These are phyloP conservation scores for Athalia circularis DNA, from an alignment of 2,888 invertebrate species.

Conservation along the genomic window DNA sequence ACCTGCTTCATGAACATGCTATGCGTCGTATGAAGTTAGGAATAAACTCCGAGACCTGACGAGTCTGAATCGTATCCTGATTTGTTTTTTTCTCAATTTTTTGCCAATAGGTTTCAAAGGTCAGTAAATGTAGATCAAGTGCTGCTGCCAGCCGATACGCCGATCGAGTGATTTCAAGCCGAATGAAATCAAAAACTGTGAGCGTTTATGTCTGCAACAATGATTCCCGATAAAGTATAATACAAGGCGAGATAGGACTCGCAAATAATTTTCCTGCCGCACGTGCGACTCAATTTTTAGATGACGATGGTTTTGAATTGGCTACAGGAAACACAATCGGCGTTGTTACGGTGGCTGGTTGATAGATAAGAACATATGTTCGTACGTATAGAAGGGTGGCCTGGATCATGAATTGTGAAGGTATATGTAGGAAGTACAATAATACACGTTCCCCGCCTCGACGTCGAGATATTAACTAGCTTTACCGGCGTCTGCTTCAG, in stretches of 20 bases:
- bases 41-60: not conserved
- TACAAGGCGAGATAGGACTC: not conserved
- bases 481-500: slow-evolving; percentile 39
- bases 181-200: not conserved
- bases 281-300: not conserved
- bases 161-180: not conserved
- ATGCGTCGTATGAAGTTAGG: not conserved
- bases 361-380: slow-evolving; percentile 1
- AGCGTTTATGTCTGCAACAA: not conserved
- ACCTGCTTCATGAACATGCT: not conserved
- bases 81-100: not conserved
- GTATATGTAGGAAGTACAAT: not conserved
- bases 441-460: slow-evolving; percentile 30
- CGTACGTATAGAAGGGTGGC: not conserved
- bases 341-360: not conserved
- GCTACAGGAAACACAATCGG: not conserved
- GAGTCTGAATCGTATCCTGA: not conserved
- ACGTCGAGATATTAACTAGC: slow-evolving; percentile 42
- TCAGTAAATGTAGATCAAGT: not conserved
- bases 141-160: not conserved
- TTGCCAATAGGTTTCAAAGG: not conserved
- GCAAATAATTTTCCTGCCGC: not conserved
- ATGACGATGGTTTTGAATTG: not conserved
- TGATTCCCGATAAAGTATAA: not conserved
- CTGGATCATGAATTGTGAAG: too few relatives aligned